A percentile compares a stretch with the other conserved stretches of the same genome.
These are phyloP conservation scores for Parotocinclus haroldoi DNA, from an alignment of 2,797 vertebrate genomes.

Conservation along the genomic window DNA sequence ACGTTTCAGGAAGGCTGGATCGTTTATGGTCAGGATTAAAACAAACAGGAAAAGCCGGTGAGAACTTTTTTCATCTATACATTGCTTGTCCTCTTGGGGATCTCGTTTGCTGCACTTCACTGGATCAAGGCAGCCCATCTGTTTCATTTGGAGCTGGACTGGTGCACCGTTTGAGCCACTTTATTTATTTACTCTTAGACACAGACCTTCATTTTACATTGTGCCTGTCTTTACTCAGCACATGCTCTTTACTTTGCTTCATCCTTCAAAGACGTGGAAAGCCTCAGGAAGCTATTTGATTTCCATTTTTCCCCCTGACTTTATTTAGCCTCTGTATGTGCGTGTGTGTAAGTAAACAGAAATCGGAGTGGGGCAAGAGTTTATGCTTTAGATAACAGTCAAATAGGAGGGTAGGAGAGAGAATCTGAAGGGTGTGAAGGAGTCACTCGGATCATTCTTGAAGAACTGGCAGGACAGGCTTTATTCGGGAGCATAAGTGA, in stretches of 20 bases:
- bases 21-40: conserved; percentile 26
- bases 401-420: conserved; percentile 45
- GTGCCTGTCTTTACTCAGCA: conserved; percentile 39
- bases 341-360: conserved; percentile 38
- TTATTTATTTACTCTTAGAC: conserved; percentile 45
- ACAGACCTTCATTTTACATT: conserved; percentile 44
- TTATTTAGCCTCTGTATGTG: conserved; percentile 35
- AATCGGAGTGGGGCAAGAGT: neutral
- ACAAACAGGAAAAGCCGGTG: conserved; percentile 18
- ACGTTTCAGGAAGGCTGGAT: conserved; percentile 7
- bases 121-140: conserved; percentile 32
- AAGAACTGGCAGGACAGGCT: conserved; percentile 3
- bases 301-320: conserved; percentile 34
- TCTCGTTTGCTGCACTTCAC: conserved; percentile 15
- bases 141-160: conserved; percentile 25
- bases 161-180: conserved; percentile 12
- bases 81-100: neutral
- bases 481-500: neutral
- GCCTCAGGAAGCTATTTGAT: conserved; percentile 50
- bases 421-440: conserved; percentile 57
- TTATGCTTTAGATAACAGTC: conserved; percentile 37
- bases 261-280: conserved; percentile 53
- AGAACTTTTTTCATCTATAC: neutral
- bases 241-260: conserved; percentile 55
- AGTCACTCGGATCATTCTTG: conserved; percentile 58